Evolutionary conservation across 2,888 invertebrate genomes (phyloP), one percentile per base, ranked within the genome.

Genomic region (Callyntrura guangdongensis): DNA sequence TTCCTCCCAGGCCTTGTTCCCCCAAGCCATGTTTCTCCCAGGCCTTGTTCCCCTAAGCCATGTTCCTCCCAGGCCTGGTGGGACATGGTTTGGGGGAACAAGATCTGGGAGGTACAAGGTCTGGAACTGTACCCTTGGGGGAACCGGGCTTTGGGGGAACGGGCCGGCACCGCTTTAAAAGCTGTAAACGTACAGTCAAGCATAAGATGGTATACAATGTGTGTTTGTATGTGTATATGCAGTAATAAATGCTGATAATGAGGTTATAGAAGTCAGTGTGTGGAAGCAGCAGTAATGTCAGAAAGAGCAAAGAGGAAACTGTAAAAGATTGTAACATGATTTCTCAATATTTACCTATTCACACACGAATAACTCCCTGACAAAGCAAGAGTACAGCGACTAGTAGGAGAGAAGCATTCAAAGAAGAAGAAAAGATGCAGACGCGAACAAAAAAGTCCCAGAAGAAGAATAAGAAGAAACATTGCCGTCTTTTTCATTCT

Each of bases 281-380:
- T 36, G 36, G 36, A 36, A 36, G 36, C 36, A 36, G 36, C 36
- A 36, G 36, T 36, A 36, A 36, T 59, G 56, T 25, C 27, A 27
- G 17, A 27, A 56, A 27, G 8, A n/a, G 56, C n/a, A 4, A 12
- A 27, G 56, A 20, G 45, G 47, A 72, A 72, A 72, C 20, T 53
- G 56, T 17, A 72, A 72, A 72, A 25, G 56, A 56, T 45, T 53
- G 36, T 47, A 72, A 61, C 61, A 72, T 20, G 74, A 86, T 86
- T 86, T 86, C 79, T 79, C 86, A 86, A 86, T 86, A 86, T 86
- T 86, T 86, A 36, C 36, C 36, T 36, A 86, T 86, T 86, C 86
- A 77, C 86, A 77, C 86, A 86, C 74, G 74, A 77, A 67, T 49
- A 79, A 72, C 72, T 85, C 67, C 25, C 61, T 53, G 77, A 49